Evolutionary conservation across 2,113 vertebrate genomes (phyloP).

Genomic region (Cyanoderma ruficeps): DNA sequence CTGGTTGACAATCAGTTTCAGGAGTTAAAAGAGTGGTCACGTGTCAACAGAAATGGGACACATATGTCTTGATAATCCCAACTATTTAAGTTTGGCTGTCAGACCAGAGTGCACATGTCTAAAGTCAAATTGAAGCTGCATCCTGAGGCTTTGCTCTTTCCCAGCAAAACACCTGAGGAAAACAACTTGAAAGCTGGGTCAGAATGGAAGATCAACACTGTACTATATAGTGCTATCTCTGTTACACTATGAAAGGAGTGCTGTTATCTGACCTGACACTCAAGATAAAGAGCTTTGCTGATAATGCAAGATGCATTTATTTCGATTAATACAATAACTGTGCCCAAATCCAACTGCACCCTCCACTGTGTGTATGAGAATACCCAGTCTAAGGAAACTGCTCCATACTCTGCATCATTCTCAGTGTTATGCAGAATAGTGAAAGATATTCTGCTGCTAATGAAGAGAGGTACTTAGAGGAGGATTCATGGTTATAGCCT

Average conservation of each 20-base stretch:
- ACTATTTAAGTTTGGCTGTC: neutral
- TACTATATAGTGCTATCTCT: neutral
- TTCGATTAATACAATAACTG: neutral
- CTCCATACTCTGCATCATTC: neutral
- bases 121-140: neutral
- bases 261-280: neutral
- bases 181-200: neutral
- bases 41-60: neutral
- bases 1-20: neutral
- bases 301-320: neutral
- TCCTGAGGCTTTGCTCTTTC: neutral
- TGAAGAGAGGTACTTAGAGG: neutral
- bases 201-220: neutral
- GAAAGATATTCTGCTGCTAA: neutral
- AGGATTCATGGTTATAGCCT: conserved; percentile 11
- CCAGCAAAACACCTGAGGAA: neutral
- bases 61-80: neutral
- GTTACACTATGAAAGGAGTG: fast-evolving
- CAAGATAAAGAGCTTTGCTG: neutral
- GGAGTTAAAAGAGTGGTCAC: neutral
- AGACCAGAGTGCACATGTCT: neutral
- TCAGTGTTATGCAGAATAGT: neutral
- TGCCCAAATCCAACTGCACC: neutral
- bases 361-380: neutral
- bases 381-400: neutral